phyloP scores from a whole-genome alignment of 2,888 invertebrate genomes.

The Rhamphomyia laevipes region DNA sequence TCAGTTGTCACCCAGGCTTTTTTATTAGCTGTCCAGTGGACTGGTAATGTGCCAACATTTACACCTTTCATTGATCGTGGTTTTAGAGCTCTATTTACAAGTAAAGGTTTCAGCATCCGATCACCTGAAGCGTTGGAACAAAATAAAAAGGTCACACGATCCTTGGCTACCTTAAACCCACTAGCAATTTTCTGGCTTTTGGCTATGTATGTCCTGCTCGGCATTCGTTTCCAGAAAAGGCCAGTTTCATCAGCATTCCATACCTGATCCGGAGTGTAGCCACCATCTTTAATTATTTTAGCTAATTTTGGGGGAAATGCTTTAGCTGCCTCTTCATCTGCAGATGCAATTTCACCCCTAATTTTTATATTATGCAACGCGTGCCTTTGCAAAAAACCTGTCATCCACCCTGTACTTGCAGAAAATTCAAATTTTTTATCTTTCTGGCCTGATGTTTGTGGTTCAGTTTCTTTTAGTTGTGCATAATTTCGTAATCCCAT shows the following conservation, averaged over 20 bases:
- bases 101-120: constrained; percentile 18
- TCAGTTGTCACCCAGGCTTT: constrained; percentile 19
- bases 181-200: constrained; percentile 17
- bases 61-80: constrained; percentile 18
- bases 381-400: constrained; percentile 9
- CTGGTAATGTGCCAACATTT: constrained; percentile 18
- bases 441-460: not conserved
- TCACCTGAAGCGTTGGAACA: constrained; percentile 21
- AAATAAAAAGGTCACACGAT: constrained; percentile 19
- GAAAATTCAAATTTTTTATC: constrained; percentile 1
- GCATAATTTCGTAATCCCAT: constrained; percentile 8
- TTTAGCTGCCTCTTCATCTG: constrained; percentile 8
- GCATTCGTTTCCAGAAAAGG: constrained; percentile 21
- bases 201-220: constrained; percentile 19
- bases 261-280: constrained; percentile 16
- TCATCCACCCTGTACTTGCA: constrained; percentile 14
- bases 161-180: constrained; percentile 18
- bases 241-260: constrained; percentile 17
- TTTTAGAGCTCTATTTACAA: constrained; percentile 18
- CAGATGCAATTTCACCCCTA: constrained; percentile 9
- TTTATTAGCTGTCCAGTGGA: constrained; percentile 21
- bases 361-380: constrained; percentile 13
- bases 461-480: constrained; percentile 4
- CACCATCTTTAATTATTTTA: constrained; percentile 14
- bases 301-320: constrained; percentile 6